phyloP scores from a whole-genome alignment of 2,113 vertebrate genomes.

The Pomatorhinus ruficollis region DNA sequence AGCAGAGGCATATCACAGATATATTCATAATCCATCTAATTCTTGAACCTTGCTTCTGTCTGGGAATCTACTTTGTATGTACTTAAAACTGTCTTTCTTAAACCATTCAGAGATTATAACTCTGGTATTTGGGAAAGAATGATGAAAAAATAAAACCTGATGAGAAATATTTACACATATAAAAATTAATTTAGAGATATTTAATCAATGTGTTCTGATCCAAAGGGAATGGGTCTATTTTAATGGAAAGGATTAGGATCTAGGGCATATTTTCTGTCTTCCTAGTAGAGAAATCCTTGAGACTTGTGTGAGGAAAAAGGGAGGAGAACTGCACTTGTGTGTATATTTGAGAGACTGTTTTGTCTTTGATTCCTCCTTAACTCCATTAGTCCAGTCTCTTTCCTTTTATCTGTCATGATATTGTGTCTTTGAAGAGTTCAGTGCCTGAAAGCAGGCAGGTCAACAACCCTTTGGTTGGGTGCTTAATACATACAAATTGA shows the following conservation, averaged over 20 bases:
- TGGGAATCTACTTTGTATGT: background rate
- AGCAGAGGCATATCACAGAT: background rate
- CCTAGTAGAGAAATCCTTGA: background rate
- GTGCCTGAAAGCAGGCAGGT: background rate
- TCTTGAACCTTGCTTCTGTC: background rate
- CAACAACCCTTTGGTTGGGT: background rate
- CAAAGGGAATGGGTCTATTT: background rate
- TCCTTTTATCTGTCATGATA: background rate
- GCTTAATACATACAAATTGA: background rate
- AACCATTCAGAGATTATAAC: background rate
- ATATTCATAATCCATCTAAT: background rate
- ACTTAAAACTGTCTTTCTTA: background rate
- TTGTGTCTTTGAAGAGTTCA: background rate
- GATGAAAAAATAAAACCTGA: background rate
- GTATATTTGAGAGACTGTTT: background rate
- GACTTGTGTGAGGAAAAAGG: background rate
- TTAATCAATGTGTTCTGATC: background rate
- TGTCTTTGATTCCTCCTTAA: background rate
- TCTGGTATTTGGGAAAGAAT: background rate
- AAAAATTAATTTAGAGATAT: background rate
- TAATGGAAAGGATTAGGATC: background rate
- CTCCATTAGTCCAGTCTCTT: background rate
- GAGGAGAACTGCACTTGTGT: rapidly evolving
- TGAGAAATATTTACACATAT: background rate
- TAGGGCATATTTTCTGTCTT: background rate